A percentile compares a stretch with the other conserved stretches of the same genome.
These are phyloP conservation scores for Melanitta fusca DNA, from an alignment of 2,797 vertebrate species.

Conservation along the genomic window DNA sequence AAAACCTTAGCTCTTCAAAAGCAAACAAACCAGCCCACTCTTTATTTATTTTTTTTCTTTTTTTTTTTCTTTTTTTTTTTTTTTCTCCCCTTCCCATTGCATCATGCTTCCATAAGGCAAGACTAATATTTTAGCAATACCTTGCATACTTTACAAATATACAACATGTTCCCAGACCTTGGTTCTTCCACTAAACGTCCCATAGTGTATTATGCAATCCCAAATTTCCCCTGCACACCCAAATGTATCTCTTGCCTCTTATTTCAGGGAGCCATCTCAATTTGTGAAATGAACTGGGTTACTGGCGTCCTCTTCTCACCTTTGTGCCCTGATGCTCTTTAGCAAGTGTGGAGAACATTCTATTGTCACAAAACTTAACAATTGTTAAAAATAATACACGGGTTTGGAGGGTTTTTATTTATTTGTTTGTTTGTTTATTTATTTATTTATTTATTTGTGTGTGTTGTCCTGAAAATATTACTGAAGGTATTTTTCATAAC, in stretches of 20 bases:
- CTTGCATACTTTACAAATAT: conserved; percentile 9
- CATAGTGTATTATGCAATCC: not conserved
- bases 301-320: no score
- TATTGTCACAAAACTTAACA: not conserved
- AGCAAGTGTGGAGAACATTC: not conserved
- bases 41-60: not conserved
- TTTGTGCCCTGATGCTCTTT: not conserved
- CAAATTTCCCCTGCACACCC: not conserved
- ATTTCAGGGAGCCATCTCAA: not conserved
- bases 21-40: not conserved
- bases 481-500: not conserved
- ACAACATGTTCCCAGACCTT: not conserved
- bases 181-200: not conserved
- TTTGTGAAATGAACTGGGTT: not conserved
- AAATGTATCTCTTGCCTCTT: not conserved
- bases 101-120: not conserved
- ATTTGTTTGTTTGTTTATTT: no score
- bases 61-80: not conserved
- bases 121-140: not conserved
- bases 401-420: not conserved
- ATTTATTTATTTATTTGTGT: no score
- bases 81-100: not conserved
- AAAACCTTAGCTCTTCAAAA: not conserved
- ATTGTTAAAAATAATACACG: not conserved
- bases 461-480: not conserved